phyloP scores from a whole-genome alignment of 2,888 invertebrate genomes.

The Napeogenes inachia region DNA sequence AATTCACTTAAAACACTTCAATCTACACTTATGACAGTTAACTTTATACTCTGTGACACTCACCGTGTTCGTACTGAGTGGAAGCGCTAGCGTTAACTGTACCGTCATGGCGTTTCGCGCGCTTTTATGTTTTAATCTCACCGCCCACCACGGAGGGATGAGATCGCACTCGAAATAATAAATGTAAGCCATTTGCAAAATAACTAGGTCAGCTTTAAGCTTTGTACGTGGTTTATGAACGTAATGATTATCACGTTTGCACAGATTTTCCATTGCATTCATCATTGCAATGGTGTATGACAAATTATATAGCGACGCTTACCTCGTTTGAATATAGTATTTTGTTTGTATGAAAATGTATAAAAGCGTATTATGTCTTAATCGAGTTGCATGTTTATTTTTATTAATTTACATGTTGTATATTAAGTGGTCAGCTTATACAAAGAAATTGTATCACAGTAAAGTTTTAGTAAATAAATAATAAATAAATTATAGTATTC shows the following conservation, averaged over 20 bases:
- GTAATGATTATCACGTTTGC: slow-evolving; percentile 31
- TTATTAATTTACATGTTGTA: not conserved
- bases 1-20: not conserved
- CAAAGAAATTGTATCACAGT: too few species aligned
- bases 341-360: slow-evolving; percentile 12
- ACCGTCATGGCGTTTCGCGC: slow-evolving; percentile 37
- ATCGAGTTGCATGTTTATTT: not conserved
- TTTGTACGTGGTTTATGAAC: slow-evolving; percentile 31
- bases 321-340: slow-evolving; percentile 12
- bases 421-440: too few species aligned
- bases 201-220: slow-evolving; percentile 32
- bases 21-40: not conserved
- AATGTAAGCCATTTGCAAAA: slow-evolving; percentile 39
- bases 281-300: slow-evolving; percentile 21
- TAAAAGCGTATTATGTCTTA: slow-evolving; percentile 8
- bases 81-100: slow-evolving; percentile 63
- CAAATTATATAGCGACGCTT: slow-evolving; percentile 17
- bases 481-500: too few species aligned
- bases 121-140: slow-evolving; percentile 57
- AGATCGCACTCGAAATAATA: slow-evolving; percentile 32
- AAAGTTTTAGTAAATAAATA: too few species aligned
- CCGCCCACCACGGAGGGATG: slow-evolving; percentile 54
- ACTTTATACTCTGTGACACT: slow-evolving; percentile 38
- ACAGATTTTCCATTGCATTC: slow-evolving; percentile 26
- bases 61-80: slow-evolving; percentile 69